Base-by-base conservation (phyloP, 2,113 vertebrate species). In the Equus quagga region DNA sequence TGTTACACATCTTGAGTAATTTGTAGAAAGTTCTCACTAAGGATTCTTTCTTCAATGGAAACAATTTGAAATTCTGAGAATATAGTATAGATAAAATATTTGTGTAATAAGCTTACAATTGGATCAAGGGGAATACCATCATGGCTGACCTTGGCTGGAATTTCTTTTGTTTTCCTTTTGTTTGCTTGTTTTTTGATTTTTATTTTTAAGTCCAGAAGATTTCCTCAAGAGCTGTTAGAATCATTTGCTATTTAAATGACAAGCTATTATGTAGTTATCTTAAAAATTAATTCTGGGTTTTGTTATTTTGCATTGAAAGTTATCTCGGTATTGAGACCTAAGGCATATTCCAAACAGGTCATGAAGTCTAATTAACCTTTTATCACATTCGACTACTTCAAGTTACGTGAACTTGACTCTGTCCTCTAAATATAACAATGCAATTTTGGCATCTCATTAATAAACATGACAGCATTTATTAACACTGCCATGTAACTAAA, bases 391-490 rank as follows among this genome's bases (percentile, higher is more conserved):
- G 94, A 92, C 90, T 90, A 79, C 92, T 97, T 97, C 95, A 98
- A 97, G 95, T 97, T 97, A 84, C 75, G 84, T 98, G 97, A 98
- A 97, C 97, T 98, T 98, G 98, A 92, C 94, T 97, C 54, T 98
- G 97, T 97, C 96, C 96, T 98, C 98, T 98, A 97, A 97, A 97
- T 94, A 95, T 91, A 97, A 97, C 96, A 98, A 97, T 97, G 92
- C 92, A 87, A 88, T 96, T 97, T 97, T 93, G 95, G 90, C 92
- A 97, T 96, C 96, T 98, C 96, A 97, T 98, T 98, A 97, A 98
- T 97, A 97, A 97, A 97, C 97, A 98, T 97, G 97, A 98, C 97
- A 97, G 98, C 94, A 92, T 97, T 98, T 98, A 98, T 98, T 98
- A 98, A 98, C 95, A 98, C 92, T 93, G 92, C 92, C 92, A 96